These are phyloP conservation scores for Rhysida immarginata DNA, from an alignment of 1,140 invertebrate species.

Conservation along the genomic window DNA sequence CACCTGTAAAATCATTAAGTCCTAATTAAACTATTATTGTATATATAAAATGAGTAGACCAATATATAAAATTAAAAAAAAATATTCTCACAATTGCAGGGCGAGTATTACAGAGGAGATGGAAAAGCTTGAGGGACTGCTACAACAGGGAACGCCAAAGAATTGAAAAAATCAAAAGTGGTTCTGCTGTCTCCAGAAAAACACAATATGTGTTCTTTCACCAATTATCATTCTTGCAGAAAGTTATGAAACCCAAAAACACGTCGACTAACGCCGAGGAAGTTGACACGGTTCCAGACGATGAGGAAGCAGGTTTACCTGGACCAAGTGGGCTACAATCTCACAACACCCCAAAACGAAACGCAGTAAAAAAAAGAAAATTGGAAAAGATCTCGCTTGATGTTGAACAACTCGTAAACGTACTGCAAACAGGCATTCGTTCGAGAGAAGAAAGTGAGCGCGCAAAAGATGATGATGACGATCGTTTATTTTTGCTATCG, in stretches of 20 bases:
- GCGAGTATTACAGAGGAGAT: background rate
- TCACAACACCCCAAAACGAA: background rate
- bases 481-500: background rate
- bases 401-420: background rate
- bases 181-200: background rate
- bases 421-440: background rate
- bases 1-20: background rate
- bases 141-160: background rate
- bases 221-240: background rate
- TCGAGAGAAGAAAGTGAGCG: background rate
- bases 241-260: background rate
- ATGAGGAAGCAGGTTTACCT: background rate
- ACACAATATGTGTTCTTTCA: background rate
- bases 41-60: too few relatives aligned
- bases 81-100: background rate
- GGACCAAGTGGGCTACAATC: background rate
- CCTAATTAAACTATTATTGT: too few relatives aligned
- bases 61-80: too few relatives aligned
- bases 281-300: background rate
- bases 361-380: background rate
- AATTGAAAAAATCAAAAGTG: background rate
- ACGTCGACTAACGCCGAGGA: background rate
- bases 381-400: background rate
- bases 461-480: background rate
- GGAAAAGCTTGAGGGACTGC: background rate